Base-by-base conservation (phyloP, 2,113 vertebrate species). In the Neolamprologus cancellatus region DNA sequence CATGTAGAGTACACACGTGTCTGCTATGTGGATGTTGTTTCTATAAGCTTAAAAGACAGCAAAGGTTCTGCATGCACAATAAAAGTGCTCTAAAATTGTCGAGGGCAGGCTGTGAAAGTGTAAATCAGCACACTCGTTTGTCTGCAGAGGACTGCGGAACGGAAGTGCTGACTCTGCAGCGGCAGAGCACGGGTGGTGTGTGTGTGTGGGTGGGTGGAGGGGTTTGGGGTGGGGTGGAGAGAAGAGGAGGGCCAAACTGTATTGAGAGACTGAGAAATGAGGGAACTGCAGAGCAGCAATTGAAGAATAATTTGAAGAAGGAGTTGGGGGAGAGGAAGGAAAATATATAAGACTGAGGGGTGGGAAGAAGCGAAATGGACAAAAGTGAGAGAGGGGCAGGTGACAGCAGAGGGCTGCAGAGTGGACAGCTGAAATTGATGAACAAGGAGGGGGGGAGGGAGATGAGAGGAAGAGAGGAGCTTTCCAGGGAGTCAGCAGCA, bases 101-200 rank as follows among this genome's bases (percentile, higher is more conserved):
- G 88, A 39, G 28, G 10, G 79, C 61, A 13, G 13, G 8, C 34
- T 78, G 20, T 84, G 23, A 85, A 93, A 89, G 87, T 93, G 85
- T 80, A 91, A 91, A 90, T 90, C 69, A 44, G 83, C 28, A 23
- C 54, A 55, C 39, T 84, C 30, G 74, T 88, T 84, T 84, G 87
- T 87, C 89, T 93, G 93, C 92, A 90, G 88, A 92, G 90, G 85
- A 85, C 91, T 94, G 94, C 92, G 71, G 89, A 90, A 81, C 36
- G 61, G 78, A 93, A 94, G 81, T 79, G 94, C 92, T 94, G 95
- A 95, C 79, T 90, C 81, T 3, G 86, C 94, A 91, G 5, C 50
- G 41, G 80, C 76, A 57, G 82, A 57, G 87, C 79, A 84, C 30
- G 69, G 85, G 88, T 14, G 78, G 78, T 52, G 41, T 15, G 52